A percentile compares a stretch with the other conserved stretches of the same genome.
These are phyloP conservation scores for Antheraea yamamai DNA, from an alignment of 2,888 invertebrate species.

Conservation along the genomic window DNA sequence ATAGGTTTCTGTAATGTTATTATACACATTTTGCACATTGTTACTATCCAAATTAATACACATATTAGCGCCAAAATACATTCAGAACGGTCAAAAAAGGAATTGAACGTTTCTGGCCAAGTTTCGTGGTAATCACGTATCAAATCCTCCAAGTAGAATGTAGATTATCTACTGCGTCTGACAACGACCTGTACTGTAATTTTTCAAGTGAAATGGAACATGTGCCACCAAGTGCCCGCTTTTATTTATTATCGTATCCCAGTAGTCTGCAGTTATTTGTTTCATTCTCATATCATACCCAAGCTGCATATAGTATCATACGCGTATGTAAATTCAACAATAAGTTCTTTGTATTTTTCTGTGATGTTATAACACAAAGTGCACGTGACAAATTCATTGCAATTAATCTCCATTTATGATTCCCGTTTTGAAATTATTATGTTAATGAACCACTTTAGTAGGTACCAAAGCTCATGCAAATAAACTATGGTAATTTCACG, in stretches of 20 bases:
- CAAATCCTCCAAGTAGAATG: background rate
- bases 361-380: conserved; percentile 4
- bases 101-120: background rate
- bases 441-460: conserved; percentile 40
- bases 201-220: conserved; percentile 32
- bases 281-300: conserved; percentile 33
- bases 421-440: conserved; percentile 37
- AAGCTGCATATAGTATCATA: conserved; percentile 30
- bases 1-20: background rate
- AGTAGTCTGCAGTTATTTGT: conserved; percentile 32
- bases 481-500: conserved; percentile 36
- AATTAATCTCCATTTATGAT: conserved; percentile 40
- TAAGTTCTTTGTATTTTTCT: background rate
- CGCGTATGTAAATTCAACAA: background rate
- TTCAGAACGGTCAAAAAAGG: background rate
- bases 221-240: conserved; percentile 44
- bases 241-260: conserved; percentile 40
- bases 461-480: conserved; percentile 29
- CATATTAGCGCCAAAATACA: background rate
- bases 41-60: background rate
- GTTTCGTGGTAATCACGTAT: background rate
- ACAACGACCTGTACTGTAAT: conserved; percentile 4
- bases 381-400: conserved; percentile 23
- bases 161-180: background rate
- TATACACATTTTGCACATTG: background rate